Base-by-base conservation (phyloP, 1,140 invertebrate species). In the Homalodisca vitripennis region DNA sequence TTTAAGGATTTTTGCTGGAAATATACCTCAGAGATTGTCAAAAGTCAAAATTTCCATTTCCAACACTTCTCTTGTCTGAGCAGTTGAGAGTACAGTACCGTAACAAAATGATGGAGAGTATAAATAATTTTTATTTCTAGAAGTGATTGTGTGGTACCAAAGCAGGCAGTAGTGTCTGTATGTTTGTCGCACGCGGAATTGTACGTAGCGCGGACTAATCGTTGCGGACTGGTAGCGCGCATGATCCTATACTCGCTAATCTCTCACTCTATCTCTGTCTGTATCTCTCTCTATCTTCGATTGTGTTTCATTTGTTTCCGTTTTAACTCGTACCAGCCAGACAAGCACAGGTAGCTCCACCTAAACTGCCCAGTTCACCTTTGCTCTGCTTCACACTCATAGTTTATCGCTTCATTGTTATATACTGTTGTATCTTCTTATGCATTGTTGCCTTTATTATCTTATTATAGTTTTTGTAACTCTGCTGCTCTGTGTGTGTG, bases 331-430 rank as follows among this genome's bases (percentile, higher is more conserved):
- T 51, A 3, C 48, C 48, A 51, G 48, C 3, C 48, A 51, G n/a
- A n/a, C n/a, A n/a, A n/a, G n/a, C n/a, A n/a, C n/a, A n/a, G n/a
- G n/a, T 24, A 27, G 12, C 29, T 3, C 12, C 68, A 66, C 55
- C 14, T 63, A 32, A 47, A 64, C 20, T 70, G 65, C 60, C 68
- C 69, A 71, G 70, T 68, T 67, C 60, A 72, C 71, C 63, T 70
- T 69, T 71, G 70, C 55, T 63, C 12, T 27, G 24, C 29, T 60
- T 60, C 24, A 60, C 24, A 29, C 55, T 60, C 29, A 60, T n/a
- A n/a, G 55, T 60, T 60, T 55, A n/a, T n/a, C n/a, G n/a, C n/a
- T n/a, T n/a, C n/a, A n/a, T n/a, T n/a, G n/a, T n/a, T n/a, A n/a
- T n/a, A n/a, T n/a, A n/a, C 29, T 60, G 29, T 22, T 60, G 12